These are phyloP conservation scores for Hippocampus zosterae DNA, from an alignment of 2,113 vertebrate genomes.

Conservation along the genomic window DNA sequence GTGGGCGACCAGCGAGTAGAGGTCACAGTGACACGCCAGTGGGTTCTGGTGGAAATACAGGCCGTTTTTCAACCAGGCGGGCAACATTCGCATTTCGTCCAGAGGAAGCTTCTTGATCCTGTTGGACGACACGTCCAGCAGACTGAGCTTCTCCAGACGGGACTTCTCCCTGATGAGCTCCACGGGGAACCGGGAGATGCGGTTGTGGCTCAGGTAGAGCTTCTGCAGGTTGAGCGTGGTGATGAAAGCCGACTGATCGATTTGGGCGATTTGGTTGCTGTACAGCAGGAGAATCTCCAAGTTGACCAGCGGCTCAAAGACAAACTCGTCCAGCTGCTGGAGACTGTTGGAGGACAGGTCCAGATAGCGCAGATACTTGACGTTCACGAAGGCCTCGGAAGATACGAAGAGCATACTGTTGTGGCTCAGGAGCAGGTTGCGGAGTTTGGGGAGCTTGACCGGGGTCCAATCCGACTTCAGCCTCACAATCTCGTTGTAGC, in stretches of 20 bases:
- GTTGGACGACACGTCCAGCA: constrained; percentile 91
- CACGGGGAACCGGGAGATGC: constrained; percentile 83
- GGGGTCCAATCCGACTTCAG: constrained; percentile 84
- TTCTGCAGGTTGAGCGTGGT: constrained; percentile 83
- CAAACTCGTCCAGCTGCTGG: constrained; percentile 78
- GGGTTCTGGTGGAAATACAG: constrained; percentile 93
- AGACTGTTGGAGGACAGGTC: constrained; percentile 91
- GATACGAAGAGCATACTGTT: constrained; percentile 87
- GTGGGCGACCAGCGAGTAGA: constrained; percentile 85
- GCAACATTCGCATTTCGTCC: constrained; percentile 79
- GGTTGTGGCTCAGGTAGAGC: constrained; percentile 92
- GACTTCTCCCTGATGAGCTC: constrained; percentile 84
- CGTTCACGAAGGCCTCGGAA: constrained; percentile 82
- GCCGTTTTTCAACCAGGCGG: constrained; percentile 87
- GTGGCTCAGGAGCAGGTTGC: constrained; percentile 86
- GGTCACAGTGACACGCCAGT: constrained; percentile 78
- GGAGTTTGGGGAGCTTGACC: constrained; percentile 76
- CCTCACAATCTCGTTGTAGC: constrained; percentile 82
- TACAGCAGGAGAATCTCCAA: constrained; percentile 93
- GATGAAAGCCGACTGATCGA: constrained; percentile 84
- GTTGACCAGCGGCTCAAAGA: constrained; percentile 82
- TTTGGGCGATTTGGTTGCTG: constrained; percentile 83
- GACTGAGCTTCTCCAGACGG: constrained; percentile 77
- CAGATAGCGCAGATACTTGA: constrained; percentile 83
- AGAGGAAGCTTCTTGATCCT: constrained; percentile 77